Evolutionary conservation across 1,140 invertebrate genomes (phyloP), one percentile per base, ranked within the genome.

Genomic region (Ridgeia piscesae): DNA sequence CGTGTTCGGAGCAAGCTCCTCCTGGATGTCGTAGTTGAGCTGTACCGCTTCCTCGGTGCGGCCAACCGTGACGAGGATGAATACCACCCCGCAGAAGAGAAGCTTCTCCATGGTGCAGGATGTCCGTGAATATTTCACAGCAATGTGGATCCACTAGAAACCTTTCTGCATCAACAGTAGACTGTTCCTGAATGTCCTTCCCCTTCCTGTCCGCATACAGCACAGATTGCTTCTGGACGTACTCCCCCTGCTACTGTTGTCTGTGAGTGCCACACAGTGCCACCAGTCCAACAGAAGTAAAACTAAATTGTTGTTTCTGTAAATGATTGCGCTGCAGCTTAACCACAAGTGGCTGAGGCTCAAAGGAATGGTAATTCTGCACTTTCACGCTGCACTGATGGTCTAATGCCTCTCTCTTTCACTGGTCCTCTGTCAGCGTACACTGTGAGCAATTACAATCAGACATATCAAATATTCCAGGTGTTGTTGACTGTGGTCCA

Each of bases 1-100:
- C n/a, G 91, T 92, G n/a, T 88, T 89, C 27, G 88, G 33, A 6
- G 92, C 88, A 6, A 58, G 33, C 89, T 93, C 92, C 35, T 93
- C 92, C 35, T 90, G 89, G 0, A 90, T n/a, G 2, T 77, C 58
- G 27, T 77, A 77, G 0, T 77, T 77, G 11, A 77, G 14, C 27
- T 77, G 58, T 77, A 77, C 58, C 11, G 58, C 58, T 17, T 77
- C 58, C 17, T 77, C 58, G 2, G 58, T 21, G 27, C 58, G 11
- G 6, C 58, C 27, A 31, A 21, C 14, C 17, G 27, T 77, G 58
- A 77, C 58, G 27, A 77, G 58, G 14, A 77, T 77, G 27, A 4
- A 77, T 21, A 77, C 11, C 11, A 77, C 27, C 17, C 58, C 58
- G 27, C 58, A 77, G 58, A 77, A 77, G 2, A 77, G 17, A 77